Base-by-base conservation (phyloP, 2,797 vertebrate species). In the Aphelocoma californica region DNA sequence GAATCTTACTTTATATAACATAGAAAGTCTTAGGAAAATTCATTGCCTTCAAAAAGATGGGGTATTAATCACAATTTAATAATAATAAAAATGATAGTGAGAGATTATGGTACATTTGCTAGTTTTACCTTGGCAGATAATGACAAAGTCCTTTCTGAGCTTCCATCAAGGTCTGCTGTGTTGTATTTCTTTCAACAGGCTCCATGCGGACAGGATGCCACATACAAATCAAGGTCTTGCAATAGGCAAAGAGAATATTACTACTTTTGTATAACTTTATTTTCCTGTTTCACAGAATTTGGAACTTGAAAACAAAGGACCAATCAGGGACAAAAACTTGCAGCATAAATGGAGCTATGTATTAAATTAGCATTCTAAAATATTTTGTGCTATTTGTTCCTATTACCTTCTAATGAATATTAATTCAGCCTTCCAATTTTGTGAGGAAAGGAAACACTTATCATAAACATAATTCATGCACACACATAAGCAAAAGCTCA, bases 371-470 rank as follows among this genome's bases (percentile, higher is more conserved):
- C 9, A 62, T 80, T n/a, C 65, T 45, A 73, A 60, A 92, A 77
- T 71, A 67, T 65, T 92, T 93, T 85, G 23, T 80, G 32, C 16
- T 57, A 71, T 80, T 96, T 92, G 2, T 82, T 89, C 12, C 45
- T 67, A n/a, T 66, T 89, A 38, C n/a, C 11, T 71, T 48, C 50
- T 82, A 93, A 78, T 71, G 83, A 94, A 89, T 85, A 88, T 87
- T 88, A 93, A 92, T 84, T 92, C 67, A 94, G 18, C 25, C 25
- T 87, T 60, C 26, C 18, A 56, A 7, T 93, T 94, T 91, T 90
- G 14, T 82, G 51, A 66, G 44, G 60, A 88, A 83, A 90, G 54
- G 32, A 77, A 91, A 74, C 38, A 44, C 19, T 86, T 75, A 34
- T 36, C n/a, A 38, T 40, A 69, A 62, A 70, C 14, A 50, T 74